Conservation (phyloP, 2,113 vertebrate genomes). For the Callithrix jacchus region DNA sequence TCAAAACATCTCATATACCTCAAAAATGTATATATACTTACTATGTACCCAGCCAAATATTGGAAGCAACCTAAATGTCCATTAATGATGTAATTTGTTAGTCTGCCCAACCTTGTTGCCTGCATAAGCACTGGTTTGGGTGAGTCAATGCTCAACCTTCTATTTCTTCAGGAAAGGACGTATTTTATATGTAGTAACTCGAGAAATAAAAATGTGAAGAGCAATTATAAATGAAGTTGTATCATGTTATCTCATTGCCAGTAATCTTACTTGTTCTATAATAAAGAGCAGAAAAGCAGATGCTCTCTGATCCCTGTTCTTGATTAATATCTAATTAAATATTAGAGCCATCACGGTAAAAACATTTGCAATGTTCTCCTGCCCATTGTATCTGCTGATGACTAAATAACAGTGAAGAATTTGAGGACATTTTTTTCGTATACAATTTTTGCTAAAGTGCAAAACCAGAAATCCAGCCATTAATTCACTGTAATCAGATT, state of each 20-base stretch:
- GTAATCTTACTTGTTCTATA: constrained; percentile 14
- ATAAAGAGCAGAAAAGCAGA: neutral
- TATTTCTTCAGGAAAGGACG: neutral
- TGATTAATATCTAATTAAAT: constrained; percentile 54
- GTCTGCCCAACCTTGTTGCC: neutral
- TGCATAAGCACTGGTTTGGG: neutral
- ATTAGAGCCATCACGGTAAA: neutral
- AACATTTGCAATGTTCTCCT: constrained; percentile 23
- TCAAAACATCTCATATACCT: too few species aligned
- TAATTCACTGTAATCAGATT: constrained; percentile 67
- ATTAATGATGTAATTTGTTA: neutral
- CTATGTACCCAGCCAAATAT: too few species aligned
- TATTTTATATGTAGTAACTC: neutral
- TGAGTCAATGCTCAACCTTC: neutral
- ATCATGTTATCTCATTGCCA: neutral
- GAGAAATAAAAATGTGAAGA: constrained; percentile 47
- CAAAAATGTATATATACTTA: too few species aligned
- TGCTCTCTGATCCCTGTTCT: neutral
- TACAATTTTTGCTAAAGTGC: constrained; percentile 32
- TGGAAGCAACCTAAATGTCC: too few species aligned
- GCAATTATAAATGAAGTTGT: neutral
- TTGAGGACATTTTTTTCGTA: neutral
- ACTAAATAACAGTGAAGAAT: constrained; percentile 64
- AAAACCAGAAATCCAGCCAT: constrained; percentile 59
- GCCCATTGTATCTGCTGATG: constrained; percentile 60